phyloP scores from a whole-genome alignment of 1,140 invertebrate species.

The Homalodisca vitripennis region DNA sequence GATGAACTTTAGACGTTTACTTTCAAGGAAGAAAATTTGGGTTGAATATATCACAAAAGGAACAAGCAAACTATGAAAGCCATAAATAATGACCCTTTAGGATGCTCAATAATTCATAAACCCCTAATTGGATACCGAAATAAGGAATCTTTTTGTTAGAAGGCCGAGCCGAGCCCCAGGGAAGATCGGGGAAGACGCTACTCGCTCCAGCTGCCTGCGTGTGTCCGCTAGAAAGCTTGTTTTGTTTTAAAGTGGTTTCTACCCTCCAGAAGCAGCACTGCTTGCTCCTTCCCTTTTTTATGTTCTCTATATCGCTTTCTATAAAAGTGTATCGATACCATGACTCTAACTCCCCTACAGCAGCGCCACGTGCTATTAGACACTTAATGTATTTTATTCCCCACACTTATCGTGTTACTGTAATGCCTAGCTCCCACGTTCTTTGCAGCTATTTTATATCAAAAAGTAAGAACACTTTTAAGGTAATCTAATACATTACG shows the following conservation, averaged over 20 bases:
- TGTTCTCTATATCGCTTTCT: conserved; percentile 16
- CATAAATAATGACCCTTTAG: background rate
- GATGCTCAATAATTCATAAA: background rate
- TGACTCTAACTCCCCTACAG: conserved; percentile 1
- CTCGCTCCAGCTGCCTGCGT: background rate
- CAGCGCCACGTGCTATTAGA: conserved; percentile 14
- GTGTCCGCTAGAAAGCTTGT: background rate
- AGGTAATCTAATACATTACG: too few relatives aligned
- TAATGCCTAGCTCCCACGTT: too few relatives aligned
- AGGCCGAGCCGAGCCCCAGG: background rate
- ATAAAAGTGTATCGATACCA: background rate
- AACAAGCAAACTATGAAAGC: too few relatives aligned
- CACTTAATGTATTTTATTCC: conserved; percentile 6
- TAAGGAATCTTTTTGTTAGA: background rate
- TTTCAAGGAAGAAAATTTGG: too few relatives aligned
- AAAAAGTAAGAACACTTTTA: too few relatives aligned
- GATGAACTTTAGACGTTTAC: too few relatives aligned
- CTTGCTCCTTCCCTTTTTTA: background rate
- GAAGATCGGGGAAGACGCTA: background rate
- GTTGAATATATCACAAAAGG: too few relatives aligned
- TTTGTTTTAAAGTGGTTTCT: conserved; percentile 20
- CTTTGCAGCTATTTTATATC: too few relatives aligned
- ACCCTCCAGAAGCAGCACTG: background rate
- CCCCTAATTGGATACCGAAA: background rate
- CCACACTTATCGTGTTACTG: too few relatives aligned